Evolutionary conservation across 2,113 vertebrate species (phyloP), one percentile per base, ranked within the genome.

Genomic region (Zonotrichia leucophrys): DNA sequence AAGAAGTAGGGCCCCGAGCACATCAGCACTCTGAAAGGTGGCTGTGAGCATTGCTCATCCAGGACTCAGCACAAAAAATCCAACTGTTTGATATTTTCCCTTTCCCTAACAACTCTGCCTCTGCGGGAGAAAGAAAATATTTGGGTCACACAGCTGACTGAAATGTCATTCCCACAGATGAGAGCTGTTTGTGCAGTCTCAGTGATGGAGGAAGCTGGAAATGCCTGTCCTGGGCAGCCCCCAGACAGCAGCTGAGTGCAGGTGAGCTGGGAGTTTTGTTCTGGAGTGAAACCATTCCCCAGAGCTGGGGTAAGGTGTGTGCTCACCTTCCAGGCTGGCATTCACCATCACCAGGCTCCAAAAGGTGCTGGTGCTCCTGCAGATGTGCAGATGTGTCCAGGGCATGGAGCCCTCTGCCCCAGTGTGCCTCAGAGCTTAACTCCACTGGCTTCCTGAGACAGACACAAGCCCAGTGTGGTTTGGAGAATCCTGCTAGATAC

Each of bases 91-190:
- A 74, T 81, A 58, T 66, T 83, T 68, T 70, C 49, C 41, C 63
- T 68, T 67, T 83, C 49, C 83, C 46, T 70, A 30, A 78, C 28
- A 69, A 21, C 37, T 52, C 42, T 37, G 23, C 21, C 46, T 82
- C 72, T 56, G 52, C 31, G 44, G 58, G 78, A 87, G 90, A 83
- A 94, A 73, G 55, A 82, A 95, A 96, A 91, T 37, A 68, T 6
- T n/a, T 55, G 56, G 67, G 53, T 75, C 68, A 53, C 50, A 75
- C 23, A 83, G 67, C 35, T 27, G 91, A 41, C 23, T 3, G 0
- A 47, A 91, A 30, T 24, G 64, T 22, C 77, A 20, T 67, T 90
- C 52, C 60, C 2, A 3, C 41, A 64, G 44, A 47, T 1, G 22
- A 69, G 72, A 16, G 49, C 42, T 69, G 58, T 81, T 89, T 62